phyloP scores from a whole-genome alignment of 2,113 vertebrate species.

The Thunnus maccoyii region DNA sequence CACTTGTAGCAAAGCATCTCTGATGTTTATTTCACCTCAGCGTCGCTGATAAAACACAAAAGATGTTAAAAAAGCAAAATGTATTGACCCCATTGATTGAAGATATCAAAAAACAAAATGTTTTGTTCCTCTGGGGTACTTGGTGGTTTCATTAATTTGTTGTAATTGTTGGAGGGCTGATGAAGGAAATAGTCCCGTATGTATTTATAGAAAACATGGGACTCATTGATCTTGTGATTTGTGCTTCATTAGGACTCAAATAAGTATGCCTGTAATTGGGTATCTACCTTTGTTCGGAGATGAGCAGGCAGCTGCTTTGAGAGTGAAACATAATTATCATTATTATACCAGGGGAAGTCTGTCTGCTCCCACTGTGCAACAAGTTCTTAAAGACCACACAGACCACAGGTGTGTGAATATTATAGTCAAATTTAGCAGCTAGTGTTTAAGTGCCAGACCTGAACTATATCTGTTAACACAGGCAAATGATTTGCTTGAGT shows the following conservation, averaged over 20 bases:
- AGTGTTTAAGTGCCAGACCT: constrained; percentile 12
- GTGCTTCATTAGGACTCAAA: constrained; percentile 34
- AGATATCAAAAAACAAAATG: constrained; percentile 18
- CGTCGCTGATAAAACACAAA: too few relatives aligned
- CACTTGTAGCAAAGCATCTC: too few relatives aligned
- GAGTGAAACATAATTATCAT: constrained; percentile 40
- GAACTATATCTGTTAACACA: constrained; percentile 3
- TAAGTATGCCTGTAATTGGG: constrained; percentile 20
- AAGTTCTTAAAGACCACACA: neutral
- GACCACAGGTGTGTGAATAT: neutral
- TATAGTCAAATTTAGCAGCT: neutral
- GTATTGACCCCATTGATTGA: constrained; percentile 2
- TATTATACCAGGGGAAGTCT: constrained; percentile 6
- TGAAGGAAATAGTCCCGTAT: constrained; percentile 12
- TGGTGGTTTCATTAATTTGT: constrained; percentile 23
- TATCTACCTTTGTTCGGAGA: constrained; percentile 17
- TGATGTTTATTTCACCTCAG: too few relatives aligned
- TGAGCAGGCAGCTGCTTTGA: constrained; percentile 2
- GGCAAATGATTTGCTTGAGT: neutral
- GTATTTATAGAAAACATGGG: constrained; percentile 17
- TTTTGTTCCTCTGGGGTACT: neutral
- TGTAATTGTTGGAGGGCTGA: constrained; percentile 13
- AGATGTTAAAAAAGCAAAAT: neutral
- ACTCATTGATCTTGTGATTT: constrained; percentile 3
- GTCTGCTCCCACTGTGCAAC: neutral